Conservation (phyloP, 2,797 vertebrate species). For the Leptatherina wallacei region DNA sequence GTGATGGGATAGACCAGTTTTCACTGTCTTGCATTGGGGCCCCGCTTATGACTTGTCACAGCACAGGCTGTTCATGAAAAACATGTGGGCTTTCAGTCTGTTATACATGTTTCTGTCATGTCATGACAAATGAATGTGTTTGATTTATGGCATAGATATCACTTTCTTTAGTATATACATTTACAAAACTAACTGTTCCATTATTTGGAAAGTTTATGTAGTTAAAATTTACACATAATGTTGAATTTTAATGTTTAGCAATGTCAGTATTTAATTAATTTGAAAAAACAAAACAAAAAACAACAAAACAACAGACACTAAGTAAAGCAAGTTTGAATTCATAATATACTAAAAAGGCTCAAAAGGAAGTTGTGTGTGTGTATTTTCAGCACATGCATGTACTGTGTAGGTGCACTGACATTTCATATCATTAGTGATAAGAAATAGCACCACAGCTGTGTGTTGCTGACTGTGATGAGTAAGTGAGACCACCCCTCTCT, state of each 20-base stretch:
- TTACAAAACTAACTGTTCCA: neutral
- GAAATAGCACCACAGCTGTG: constrained; percentile 48
- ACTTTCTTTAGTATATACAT: neutral
- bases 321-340: constrained; percentile 1
- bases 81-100: neutral
- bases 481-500: constrained; percentile 28
- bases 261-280: neutral
- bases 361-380: constrained; percentile 24
- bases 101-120: neutral
- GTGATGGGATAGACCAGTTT: neutral
- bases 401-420: constrained; percentile 40
- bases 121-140: neutral
- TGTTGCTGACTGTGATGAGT: constrained; percentile 48
- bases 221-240: neutral
- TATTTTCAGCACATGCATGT: constrained; percentile 28
- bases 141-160: neutral
- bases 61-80: neutral
- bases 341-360: neutral
- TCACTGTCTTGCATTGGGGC: neutral
- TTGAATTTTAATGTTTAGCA: neutral
- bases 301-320: neutral
- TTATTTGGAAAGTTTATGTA: neutral
- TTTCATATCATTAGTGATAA: constrained; percentile 60
- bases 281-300: neutral
- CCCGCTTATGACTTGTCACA: neutral